Conservation (phyloP, 2,797 vertebrate genomes). For the Phoxinus dragarum region DNA sequence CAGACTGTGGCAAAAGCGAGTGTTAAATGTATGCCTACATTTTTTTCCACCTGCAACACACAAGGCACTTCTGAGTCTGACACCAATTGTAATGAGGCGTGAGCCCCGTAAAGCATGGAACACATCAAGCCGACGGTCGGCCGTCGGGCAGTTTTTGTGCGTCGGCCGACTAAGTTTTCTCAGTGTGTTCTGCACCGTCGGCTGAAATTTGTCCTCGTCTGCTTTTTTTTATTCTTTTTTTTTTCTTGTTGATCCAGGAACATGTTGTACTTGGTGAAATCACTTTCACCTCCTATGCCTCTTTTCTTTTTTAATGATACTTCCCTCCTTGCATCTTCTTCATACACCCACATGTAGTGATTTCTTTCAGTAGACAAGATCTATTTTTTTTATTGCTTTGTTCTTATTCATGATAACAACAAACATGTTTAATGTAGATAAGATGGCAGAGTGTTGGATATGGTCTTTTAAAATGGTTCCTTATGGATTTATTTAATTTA, state of each 20-base stretch:
- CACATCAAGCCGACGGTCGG: too few relatives aligned
- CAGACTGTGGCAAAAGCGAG: too few relatives aligned
- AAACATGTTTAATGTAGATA: background rate
- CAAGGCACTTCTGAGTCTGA: too few relatives aligned
- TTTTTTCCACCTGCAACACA: too few relatives aligned
- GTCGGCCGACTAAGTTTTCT: too few relatives aligned
- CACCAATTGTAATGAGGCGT: too few relatives aligned
- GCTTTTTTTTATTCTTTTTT: too few relatives aligned
- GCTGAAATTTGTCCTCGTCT: too few relatives aligned
- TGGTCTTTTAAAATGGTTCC: background rate
- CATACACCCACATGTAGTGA: background rate
- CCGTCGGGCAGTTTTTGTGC: too few relatives aligned
- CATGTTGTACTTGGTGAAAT: background rate
- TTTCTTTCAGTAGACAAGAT: background rate
- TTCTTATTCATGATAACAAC: background rate
- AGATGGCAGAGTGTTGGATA: background rate
- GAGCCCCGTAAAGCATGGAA: too few relatives aligned
- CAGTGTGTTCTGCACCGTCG: too few relatives aligned
- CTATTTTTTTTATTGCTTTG: background rate
- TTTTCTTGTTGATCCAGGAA: background rate
- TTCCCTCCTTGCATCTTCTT: background rate
- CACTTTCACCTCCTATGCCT: background rate
- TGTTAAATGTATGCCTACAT: too few relatives aligned
- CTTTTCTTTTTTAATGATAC: background rate
- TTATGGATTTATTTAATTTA: conserved; percentile 4